Conservation (phyloP, 2,888 invertebrate species). For the Nomada ferruginata region DNA sequence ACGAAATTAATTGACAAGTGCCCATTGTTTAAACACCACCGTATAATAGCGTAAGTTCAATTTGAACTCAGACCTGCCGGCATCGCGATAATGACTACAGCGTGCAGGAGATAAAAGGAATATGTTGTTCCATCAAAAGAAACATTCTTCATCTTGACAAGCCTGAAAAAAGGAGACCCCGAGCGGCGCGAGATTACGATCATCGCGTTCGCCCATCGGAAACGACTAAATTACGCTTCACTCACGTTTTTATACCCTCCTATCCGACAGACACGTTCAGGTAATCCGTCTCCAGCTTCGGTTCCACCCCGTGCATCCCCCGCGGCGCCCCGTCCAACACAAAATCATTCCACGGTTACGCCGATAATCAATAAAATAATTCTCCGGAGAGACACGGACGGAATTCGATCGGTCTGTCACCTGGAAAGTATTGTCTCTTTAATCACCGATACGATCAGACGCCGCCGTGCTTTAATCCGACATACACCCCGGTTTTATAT, state of each 20-base stretch:
- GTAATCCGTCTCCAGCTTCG: neutral
- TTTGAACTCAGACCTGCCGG: neutral
- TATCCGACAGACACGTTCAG: neutral
- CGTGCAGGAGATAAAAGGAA: neutral
- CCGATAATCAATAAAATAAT: conserved; percentile 6
- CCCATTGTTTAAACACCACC: no score
- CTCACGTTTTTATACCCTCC: neutral
- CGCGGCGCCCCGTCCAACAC: no score
- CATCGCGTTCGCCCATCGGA: conserved; percentile 2
- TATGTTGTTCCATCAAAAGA: neutral
- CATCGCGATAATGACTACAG: no score
- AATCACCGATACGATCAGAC: neutral
- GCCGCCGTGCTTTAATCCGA: neutral
- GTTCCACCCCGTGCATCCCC: neutral
- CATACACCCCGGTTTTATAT: neutral
- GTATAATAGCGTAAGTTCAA: neutral
- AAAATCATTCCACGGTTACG: neutral
- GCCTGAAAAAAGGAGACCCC: neutral
- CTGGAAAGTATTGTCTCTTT: neutral
- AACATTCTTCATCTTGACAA: conserved; percentile 22
- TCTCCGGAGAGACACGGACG: neutral
- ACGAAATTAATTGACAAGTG: no score
- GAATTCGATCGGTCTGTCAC: neutral
- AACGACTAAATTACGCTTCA: conserved; percentile 9
- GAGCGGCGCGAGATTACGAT: conserved; percentile 6